These are phyloP conservation scores for Galeruca laticollis DNA, from an alignment of 2,888 invertebrate genomes.

Conservation along the genomic window DNA sequence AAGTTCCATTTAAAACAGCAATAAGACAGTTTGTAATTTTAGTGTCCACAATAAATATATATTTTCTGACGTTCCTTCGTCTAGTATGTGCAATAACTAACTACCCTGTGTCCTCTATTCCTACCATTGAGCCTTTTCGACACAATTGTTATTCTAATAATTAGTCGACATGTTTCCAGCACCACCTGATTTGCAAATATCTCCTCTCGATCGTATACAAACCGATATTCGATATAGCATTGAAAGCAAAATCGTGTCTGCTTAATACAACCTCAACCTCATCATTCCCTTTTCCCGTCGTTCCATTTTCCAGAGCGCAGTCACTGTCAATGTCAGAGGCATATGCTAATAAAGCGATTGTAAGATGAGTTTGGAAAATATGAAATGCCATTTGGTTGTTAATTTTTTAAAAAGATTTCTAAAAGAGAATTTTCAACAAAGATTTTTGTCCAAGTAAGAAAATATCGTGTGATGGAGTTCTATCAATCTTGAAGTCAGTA, in stretches of 20 bases:
- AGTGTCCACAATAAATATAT: no score
- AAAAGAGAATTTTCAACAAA: no score
- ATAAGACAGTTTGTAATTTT: no score
- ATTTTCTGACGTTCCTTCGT: no score
- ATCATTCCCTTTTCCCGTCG: slow-evolving; percentile 14
- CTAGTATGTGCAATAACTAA: neutral
- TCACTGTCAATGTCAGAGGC: slow-evolving; percentile 38
- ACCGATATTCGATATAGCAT: slow-evolving; percentile 29
- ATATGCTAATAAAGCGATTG: slow-evolving; percentile 45
- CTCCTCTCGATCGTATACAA: slow-evolving; percentile 21
- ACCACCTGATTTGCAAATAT: slow-evolving; percentile 16
- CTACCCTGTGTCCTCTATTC: neutral
- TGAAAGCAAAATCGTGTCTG: slow-evolving; percentile 42
- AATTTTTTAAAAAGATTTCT: neutral
- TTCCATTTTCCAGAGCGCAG: slow-evolving; percentile 14
- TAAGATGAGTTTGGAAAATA: slow-evolving; percentile 23
- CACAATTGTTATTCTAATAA: slow-evolving; percentile 15
- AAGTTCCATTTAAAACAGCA: no score
- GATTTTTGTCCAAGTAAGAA: no score
- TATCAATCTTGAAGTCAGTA: no score
- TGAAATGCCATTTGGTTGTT: slow-evolving; percentile 3
- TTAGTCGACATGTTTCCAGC: slow-evolving; percentile 10
- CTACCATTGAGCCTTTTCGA: neutral
- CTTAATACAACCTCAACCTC: slow-evolving; percentile 37
- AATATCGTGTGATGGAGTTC: no score